phyloP scores from a whole-genome alignment of 1,140 invertebrate genomes.

The Caenorhabditis elegans region WBcel235 BX284605.5:12518001-12518500 shows the following conservation, averaged over 20 bases:
- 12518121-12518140: neutral
- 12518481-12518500: too few species aligned
- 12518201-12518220: conserved; percentile 32
- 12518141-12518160: neutral
- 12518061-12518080: neutral
- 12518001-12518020: neutral
- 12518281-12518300: neutral
- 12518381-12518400: too few species aligned
- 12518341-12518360: too few species aligned
- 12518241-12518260: neutral
- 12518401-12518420: too few species aligned
- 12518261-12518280: neutral
- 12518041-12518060: conserved; percentile 30
- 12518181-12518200: conserved; percentile 16
- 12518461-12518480: too few species aligned
- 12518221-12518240: neutral
- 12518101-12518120: neutral
- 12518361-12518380: too few species aligned
- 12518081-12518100: neutral
- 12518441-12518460: too few species aligned
- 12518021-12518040: neutral
- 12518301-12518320: neutral
- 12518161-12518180: conserved; percentile 7
- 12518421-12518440: too few species aligned
- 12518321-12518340: too few species aligned